Conservation (phyloP, 2,888 invertebrate genomes). For the Cryptosula pallasiana region DNA sequence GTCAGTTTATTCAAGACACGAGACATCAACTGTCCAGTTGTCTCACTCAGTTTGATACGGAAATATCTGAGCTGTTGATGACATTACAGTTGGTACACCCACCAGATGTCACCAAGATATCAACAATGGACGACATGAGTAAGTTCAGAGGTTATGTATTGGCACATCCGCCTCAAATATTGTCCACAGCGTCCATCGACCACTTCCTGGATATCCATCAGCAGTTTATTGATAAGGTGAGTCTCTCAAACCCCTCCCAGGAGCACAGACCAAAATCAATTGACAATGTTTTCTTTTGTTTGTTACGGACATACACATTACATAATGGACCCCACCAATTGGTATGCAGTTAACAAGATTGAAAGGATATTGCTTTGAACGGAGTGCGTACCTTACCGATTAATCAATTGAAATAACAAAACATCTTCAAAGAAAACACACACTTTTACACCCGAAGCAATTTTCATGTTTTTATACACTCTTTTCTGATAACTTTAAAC, state of each 20-base stretch:
- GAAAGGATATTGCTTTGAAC: too few relatives aligned
- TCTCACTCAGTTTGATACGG: neutral
- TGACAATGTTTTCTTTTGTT: neutral
- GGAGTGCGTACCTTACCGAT: too few relatives aligned
- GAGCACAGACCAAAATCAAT: neutral
- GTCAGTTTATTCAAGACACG: neutral
- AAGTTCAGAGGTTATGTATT: neutral
- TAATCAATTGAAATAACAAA: too few relatives aligned
- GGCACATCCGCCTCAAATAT: neutral
- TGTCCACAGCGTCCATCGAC: neutral
- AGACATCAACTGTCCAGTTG: neutral
- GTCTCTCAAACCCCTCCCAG: neutral
- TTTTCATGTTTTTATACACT: too few relatives aligned
- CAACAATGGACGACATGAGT: neutral
- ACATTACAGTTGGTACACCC: constrained; percentile 13
- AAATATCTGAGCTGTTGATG: constrained; percentile 1
- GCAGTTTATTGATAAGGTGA: constrained; percentile 17
- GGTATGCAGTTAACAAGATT: too few relatives aligned
- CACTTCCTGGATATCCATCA: constrained; percentile 8
- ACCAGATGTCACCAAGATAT: neutral
- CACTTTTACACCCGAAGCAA: too few relatives aligned
- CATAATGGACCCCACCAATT: neutral
- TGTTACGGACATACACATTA: too few relatives aligned
- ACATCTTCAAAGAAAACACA: too few relatives aligned
- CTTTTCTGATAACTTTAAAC: too few relatives aligned